A percentile compares a stretch with the other conserved stretches of the same genome.
Conservation (phyloP, 2,113 vertebrate genomes). For the Willisornis vidua region DNA sequence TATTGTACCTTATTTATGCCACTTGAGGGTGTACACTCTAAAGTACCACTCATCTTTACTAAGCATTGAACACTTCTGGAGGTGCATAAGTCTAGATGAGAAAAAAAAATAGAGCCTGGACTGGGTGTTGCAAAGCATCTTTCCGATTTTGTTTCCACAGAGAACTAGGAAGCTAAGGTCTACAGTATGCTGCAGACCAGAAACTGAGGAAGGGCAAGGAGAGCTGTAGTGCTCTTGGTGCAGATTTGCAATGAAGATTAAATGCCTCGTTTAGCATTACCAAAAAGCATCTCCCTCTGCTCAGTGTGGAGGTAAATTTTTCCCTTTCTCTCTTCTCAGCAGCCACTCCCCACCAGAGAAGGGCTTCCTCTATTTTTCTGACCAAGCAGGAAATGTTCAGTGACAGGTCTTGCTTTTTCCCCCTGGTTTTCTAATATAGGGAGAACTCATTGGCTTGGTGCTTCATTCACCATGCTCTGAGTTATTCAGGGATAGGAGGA, state of each 20-base stretch:
- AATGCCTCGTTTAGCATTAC: not conserved
- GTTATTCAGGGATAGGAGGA: not conserved
- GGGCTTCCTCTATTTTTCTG: not conserved
- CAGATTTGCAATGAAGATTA: not conserved
- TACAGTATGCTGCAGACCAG: not conserved
- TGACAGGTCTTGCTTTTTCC: rapidly evolving
- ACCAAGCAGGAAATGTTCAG: not conserved
- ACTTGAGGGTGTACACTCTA: not conserved
- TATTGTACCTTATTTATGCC: not conserved
- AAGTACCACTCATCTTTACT: not conserved
- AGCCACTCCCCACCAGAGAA: not conserved
- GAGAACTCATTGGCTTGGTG: not conserved
- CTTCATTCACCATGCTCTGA: not conserved
- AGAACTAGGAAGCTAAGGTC: not conserved
- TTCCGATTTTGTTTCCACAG: not conserved
- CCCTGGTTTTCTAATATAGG: not conserved
- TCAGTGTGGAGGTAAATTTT: not conserved
- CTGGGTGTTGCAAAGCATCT: not conserved
- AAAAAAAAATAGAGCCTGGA: not conserved
- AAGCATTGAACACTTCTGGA: not conserved
- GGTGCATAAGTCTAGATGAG: not conserved
- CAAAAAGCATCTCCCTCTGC: not conserved
- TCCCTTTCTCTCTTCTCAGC: not conserved
- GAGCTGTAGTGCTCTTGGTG: not conserved
- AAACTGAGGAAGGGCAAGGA: not conserved